These are phyloP conservation scores for Creontiades dilutus DNA, from an alignment of 2,888 invertebrate species.

Conservation along the genomic window DNA sequence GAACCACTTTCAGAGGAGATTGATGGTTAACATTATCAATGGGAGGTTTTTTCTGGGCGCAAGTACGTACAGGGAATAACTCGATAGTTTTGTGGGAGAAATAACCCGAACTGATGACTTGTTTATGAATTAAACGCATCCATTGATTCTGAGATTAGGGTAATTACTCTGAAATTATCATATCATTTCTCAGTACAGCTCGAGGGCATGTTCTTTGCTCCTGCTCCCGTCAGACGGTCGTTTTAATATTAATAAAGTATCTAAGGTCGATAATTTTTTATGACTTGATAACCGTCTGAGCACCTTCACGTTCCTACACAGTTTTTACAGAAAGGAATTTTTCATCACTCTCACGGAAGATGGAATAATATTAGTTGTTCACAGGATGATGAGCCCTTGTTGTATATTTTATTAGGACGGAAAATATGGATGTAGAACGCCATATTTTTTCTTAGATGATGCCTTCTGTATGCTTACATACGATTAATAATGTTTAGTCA, in stretches of 20 bases:
- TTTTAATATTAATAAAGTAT: constrained; percentile 25
- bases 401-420: background rate
- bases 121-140: constrained; percentile 25
- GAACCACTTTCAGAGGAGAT: constrained; percentile 41
- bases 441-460: no score
- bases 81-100: constrained; percentile 30
- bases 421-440: background rate
- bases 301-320: background rate
- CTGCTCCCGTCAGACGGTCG: background rate
- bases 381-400: background rate
- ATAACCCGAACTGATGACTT: constrained; percentile 27
- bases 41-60: constrained; percentile 34
- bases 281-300: background rate
- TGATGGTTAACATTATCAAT: constrained; percentile 51
- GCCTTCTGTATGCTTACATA: no score
- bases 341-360: background rate
- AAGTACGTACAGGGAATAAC: background rate
- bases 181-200: constrained; percentile 23
- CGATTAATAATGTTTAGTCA: no score
- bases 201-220: constrained; percentile 15
- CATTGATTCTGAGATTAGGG: constrained; percentile 21
- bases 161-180: constrained; percentile 34
- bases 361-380: constrained; percentile 24
- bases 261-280: background rate
- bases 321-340: background rate